Evolutionary conservation across 2,797 vertebrate species (phyloP).

Genomic region (Epinephelus malabaricus): DNA sequence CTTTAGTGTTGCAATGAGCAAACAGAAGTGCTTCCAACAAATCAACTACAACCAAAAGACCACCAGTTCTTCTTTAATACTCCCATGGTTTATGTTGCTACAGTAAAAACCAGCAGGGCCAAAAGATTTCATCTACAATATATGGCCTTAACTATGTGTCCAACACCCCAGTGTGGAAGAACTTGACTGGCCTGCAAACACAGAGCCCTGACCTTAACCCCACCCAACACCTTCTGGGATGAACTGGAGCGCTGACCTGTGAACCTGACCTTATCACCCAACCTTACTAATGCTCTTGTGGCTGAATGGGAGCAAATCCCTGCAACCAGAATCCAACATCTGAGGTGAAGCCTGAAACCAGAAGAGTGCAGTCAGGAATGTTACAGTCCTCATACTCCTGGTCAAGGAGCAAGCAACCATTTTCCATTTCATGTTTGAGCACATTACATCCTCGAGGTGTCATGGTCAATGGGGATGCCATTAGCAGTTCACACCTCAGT

Average conservation of each 20-base stretch:
- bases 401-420: background rate
- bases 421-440: background rate
- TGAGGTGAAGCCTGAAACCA: background rate
- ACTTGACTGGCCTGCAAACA: background rate
- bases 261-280: background rate
- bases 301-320: background rate
- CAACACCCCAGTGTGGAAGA: background rate
- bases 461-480: background rate
- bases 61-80: conserved; percentile 11
- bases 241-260: background rate
- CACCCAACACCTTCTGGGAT: background rate
- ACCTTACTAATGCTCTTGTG: background rate
- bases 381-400: background rate
- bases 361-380: background rate
- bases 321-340: background rate
- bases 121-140: conserved; percentile 33
- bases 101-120: conserved; percentile 33
- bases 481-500: background rate
- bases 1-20: conserved; percentile 18
- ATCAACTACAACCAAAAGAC: conserved; percentile 13
- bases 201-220: background rate
- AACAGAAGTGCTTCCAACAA: conserved; percentile 17
- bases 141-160: background rate
- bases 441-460: background rate
- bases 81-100: conserved; percentile 35